Conservation (phyloP, 2,797 vertebrate genomes). For the Numenius phaeopus region DNA sequence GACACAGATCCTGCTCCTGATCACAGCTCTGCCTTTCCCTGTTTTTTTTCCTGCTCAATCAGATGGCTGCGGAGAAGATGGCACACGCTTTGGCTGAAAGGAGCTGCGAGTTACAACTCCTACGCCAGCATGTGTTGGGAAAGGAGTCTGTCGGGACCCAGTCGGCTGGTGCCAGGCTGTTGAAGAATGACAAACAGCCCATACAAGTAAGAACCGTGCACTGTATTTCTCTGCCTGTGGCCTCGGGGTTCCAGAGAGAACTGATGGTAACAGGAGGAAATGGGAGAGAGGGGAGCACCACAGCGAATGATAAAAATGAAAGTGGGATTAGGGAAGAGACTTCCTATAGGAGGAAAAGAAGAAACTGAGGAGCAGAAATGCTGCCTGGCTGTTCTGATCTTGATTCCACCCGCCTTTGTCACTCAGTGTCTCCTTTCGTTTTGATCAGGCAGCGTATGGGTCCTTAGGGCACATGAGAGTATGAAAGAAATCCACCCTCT, state of each 20-base stretch:
- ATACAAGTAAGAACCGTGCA: conserved; percentile 54
- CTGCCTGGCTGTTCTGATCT: background rate
- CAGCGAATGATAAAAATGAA: background rate
- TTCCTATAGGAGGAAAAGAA: background rate
- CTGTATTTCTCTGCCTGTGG: background rate
- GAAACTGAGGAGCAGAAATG: conserved; percentile 29
- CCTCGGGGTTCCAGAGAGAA: background rate
- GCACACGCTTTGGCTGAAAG: conserved; percentile 85
- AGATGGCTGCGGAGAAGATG: conserved; percentile 85
- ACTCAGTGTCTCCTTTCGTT: background rate
- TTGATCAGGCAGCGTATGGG: conserved; percentile 19
- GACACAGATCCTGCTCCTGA: background rate
- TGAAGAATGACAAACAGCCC: conserved; percentile 78
- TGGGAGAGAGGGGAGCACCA: background rate
- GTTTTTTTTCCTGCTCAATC: background rate
- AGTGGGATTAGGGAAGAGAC: background rate
- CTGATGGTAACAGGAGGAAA: background rate
- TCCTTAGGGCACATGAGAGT: background rate
- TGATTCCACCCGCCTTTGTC: conserved; percentile 15
- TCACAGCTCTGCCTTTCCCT: background rate
- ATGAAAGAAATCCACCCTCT: conserved; percentile 47
- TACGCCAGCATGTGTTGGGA: conserved; percentile 82
- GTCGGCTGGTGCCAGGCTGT: conserved; percentile 35
- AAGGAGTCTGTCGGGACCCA: conserved; percentile 71
- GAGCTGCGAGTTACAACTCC: conserved; percentile 82